Evolutionary conservation across 2,113 vertebrate species (phyloP).

Genomic region (Myrmecobius fasciatus): DNA sequence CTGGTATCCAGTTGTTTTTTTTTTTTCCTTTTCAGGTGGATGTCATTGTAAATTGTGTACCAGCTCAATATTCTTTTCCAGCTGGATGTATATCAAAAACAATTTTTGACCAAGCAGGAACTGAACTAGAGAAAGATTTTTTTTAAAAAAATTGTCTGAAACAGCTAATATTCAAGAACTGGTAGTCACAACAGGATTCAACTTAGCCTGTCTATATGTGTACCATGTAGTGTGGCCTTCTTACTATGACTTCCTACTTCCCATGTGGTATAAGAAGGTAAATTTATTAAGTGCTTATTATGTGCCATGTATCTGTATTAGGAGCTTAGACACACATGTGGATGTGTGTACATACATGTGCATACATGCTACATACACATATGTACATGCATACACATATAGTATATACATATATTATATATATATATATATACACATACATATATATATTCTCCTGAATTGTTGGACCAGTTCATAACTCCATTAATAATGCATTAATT

Average conservation of each 20-base stretch:
- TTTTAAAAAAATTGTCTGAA: rapidly evolving
- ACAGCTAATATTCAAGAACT: rapidly evolving
- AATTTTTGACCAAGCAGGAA: constrained; percentile 80
- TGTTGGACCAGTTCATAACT: background rate
- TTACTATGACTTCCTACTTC: rapidly evolving
- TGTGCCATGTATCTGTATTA: background rate
- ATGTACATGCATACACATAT: too few relatives aligned
- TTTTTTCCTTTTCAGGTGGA: constrained; percentile 83
- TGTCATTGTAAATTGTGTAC: constrained; percentile 85
- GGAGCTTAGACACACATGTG: background rate
- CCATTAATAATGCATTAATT: background rate
- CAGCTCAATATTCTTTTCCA: rapidly evolving
- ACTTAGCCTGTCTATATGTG: constrained; percentile 70
- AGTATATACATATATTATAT: too few relatives aligned
- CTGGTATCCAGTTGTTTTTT: background rate
- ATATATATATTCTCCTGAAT: background rate
- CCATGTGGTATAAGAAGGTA: background rate
- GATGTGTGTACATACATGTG: too few relatives aligned
- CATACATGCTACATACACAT: too few relatives aligned
- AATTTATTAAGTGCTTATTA: background rate
- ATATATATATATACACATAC: too few relatives aligned
- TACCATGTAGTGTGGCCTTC: constrained; percentile 77
- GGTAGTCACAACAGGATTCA: constrained; percentile 66
- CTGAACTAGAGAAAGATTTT: constrained; percentile 73
- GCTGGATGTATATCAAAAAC: background rate